Evolutionary conservation across 2,888 invertebrate genomes (phyloP).

Genomic region (Ennomos fuscantarius): DNA sequence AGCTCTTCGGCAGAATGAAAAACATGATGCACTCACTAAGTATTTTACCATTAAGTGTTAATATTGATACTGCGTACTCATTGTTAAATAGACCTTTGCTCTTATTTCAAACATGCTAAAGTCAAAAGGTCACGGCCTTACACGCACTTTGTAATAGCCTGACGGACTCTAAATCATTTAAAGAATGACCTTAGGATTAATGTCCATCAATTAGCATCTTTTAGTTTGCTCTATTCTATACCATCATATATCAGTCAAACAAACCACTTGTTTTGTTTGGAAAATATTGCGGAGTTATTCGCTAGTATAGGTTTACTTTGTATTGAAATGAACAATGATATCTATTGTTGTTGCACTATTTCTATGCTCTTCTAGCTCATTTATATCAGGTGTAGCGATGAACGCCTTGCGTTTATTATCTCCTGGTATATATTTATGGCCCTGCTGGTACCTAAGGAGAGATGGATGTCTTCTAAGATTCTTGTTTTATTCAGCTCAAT

Average conservation of each 20-base stretch:
- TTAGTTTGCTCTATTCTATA: slow-evolving; percentile 15
- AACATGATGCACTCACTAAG: no score
- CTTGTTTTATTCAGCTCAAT: no score
- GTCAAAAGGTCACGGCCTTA: slow-evolving; percentile 26
- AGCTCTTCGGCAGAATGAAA: no score
- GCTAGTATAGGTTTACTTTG: no score
- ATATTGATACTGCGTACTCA: slow-evolving; percentile 4
- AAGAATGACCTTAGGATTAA: slow-evolving; percentile 27
- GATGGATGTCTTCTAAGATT: no score
- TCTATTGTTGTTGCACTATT: no score
- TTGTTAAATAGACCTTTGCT: slow-evolving; percentile 15
- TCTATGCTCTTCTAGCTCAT: no score
- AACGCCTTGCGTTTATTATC: no score
- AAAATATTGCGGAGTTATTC: background rate
- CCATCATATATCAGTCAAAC: slow-evolving; percentile 7
- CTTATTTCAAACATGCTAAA: slow-evolving; percentile 12
- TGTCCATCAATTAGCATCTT: slow-evolving; percentile 28
- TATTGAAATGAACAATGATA: no score
- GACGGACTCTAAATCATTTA: slow-evolving; percentile 24
- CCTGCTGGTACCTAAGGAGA: no score
- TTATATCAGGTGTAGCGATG: no score
- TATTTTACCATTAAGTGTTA: slow-evolving; percentile 12
- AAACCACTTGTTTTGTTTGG: background rate
- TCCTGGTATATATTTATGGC: no score
- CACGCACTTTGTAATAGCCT: slow-evolving; percentile 19